Percentiles rank a stretch among this genome's conserved stretches.
Evolutionary conservation across 1,140 invertebrate species (phyloP).

Genomic region (Atta texana): DNA sequence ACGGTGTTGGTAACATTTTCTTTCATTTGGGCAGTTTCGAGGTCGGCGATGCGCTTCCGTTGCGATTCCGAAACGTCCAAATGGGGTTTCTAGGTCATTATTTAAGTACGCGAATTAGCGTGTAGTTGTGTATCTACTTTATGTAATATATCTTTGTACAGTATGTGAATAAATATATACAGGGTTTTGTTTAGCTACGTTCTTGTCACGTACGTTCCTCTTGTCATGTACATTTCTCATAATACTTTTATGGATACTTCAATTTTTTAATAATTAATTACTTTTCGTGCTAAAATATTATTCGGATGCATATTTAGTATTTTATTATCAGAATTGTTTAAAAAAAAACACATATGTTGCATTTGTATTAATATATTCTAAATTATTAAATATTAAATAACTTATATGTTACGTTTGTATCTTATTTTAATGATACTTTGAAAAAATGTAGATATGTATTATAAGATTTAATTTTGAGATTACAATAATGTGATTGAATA

Average conservation of each 20-base stretch:
- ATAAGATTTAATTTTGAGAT: not conserved
- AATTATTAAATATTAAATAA: constrained; percentile 7
- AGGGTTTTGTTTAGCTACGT: constrained; percentile 82
- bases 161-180: constrained; percentile 85
- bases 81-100: constrained; percentile 60
- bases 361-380: not conserved
- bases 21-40: constrained; percentile 50
- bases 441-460: not conserved
- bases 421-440: not conserved
- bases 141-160: constrained; percentile 86
- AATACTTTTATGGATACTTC: not conserved
- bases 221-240: not conserved
- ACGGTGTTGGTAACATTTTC: constrained; percentile 39
- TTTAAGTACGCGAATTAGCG: constrained; percentile 56
- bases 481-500: not conserved
- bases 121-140: constrained; percentile 76
- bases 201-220: constrained; percentile 46
- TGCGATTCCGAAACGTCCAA: constrained; percentile 58
- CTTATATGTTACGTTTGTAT: not conserved
- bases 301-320: not conserved
- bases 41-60: constrained; percentile 35
- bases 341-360: not conserved
- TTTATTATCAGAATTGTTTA: not conserved
- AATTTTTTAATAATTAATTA: not conserved
- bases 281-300: not conserved